Evolutionary conservation across 2,113 vertebrate species (phyloP).

Genomic region (Gadus chalcogrammus): DNA sequence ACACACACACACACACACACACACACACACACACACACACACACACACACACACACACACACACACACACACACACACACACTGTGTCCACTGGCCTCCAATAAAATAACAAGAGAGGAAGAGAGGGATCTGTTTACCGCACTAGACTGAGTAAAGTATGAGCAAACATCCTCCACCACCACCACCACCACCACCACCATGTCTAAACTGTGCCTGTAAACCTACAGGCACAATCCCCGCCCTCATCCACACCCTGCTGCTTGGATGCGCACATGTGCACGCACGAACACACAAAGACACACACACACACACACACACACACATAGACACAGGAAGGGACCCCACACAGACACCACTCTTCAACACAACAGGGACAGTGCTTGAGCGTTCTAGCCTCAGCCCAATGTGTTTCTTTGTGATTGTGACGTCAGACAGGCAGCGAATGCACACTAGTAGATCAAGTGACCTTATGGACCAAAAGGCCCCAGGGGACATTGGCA

Average conservation of each 20-base stretch:
- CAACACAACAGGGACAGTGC: no score
- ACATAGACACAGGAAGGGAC: background rate
- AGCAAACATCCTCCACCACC: conserved; percentile 60
- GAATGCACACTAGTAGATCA: no score
- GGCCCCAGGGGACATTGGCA: no score
- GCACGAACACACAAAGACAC: background rate
- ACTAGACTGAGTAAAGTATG: conserved; percentile 62
- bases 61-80: conserved; percentile 9
- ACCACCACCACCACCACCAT: background rate
- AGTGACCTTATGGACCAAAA: no score
- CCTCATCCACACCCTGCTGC: background rate
- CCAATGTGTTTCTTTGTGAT: no score
- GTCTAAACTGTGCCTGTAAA: conserved; percentile 48
- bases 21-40: conserved; percentile 18
- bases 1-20: conserved; percentile 11
- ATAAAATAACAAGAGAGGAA: background rate
- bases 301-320: conserved; percentile 1
- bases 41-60: conserved; percentile 26
- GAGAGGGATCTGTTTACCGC: conserved; percentile 47
- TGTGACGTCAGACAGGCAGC: no score
- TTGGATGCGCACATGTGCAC: background rate
- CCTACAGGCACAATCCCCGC: background rate
- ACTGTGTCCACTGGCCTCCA: background rate
- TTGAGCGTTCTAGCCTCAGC: no score
- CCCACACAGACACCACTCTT: background rate